Conservation (phyloP, 2,797 vertebrate genomes). For the Okamejei kenojei region DNA sequence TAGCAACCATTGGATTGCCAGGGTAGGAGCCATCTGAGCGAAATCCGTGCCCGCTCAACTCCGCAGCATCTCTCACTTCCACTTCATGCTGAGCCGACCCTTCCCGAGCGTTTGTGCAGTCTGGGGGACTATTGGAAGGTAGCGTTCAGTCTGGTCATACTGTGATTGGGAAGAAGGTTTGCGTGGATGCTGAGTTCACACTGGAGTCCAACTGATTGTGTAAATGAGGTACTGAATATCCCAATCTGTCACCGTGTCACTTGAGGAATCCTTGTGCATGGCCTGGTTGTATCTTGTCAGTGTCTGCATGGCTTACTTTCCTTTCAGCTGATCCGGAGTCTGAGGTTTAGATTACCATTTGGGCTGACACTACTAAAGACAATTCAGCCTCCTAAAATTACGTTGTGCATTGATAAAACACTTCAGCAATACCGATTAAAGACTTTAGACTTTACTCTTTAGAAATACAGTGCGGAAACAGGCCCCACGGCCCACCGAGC, state of each 20-base stretch:
- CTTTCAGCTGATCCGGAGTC: not conserved
- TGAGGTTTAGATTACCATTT: not conserved
- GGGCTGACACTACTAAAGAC: not conserved
- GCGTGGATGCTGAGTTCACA: slow-evolving; percentile 16
- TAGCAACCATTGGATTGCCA: slow-evolving; percentile 2
- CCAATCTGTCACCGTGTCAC: not conserved
- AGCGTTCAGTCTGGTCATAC: not conserved
- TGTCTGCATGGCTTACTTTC: not conserved
- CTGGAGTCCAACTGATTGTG: slow-evolving; percentile 11
- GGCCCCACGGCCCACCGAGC: too few species aligned
- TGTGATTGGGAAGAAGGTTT: not conserved
- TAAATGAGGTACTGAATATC: slow-evolving; percentile 32
- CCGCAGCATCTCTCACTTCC: not conserved
- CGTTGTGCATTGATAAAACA: not conserved
- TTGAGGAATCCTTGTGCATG: slow-evolving; percentile 3
- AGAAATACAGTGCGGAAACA: too few species aligned
- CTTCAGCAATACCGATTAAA: not conserved
- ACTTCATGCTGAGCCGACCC: not conserved
- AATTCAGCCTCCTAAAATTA: not conserved
- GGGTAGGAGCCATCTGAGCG: not conserved
- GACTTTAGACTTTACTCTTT: too few species aligned
- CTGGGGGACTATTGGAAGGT: not conserved
- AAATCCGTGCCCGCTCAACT: not conserved
- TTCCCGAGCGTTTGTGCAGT: not conserved
- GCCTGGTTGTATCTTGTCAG: not conserved